phyloP scores from a whole-genome alignment of 2,113 vertebrate genomes.

The Calonectris borealis region DNA sequence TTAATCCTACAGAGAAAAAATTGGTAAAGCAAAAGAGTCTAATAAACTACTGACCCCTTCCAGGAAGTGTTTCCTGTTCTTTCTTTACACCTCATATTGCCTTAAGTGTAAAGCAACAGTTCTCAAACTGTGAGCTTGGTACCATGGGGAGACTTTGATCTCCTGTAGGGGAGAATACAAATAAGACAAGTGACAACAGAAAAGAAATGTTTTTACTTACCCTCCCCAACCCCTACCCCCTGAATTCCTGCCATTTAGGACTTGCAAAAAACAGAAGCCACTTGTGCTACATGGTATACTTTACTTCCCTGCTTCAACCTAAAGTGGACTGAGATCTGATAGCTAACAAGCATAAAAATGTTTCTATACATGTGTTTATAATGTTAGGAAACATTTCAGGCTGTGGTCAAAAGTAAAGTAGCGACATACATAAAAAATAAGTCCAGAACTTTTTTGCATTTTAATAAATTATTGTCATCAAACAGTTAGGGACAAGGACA shows the following conservation, averaged over 20 bases:
- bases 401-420: not conserved
- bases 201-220: not conserved
- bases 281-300: not conserved
- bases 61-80: not conserved
- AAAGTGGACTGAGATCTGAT: not conserved
- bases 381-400: not conserved
- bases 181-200: not conserved
- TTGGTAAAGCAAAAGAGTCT: not conserved
- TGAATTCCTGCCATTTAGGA: not conserved
- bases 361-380: not conserved
- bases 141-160: not conserved
- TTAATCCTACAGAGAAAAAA: not conserved
- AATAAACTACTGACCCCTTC: not conserved
- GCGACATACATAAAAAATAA: not conserved
- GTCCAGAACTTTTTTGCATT: not conserved
- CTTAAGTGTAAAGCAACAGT: not conserved
- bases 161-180: not conserved
- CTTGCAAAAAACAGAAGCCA: not conserved
- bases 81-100: not conserved
- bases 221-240: fast-evolving
- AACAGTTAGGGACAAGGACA: not conserved
- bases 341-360: not conserved
- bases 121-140: not conserved
- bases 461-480: not conserved
- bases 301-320: not conserved